A percentile compares a stretch with the other conserved stretches of the same genome.
Conservation (phyloP, 2,797 vertebrate genomes). For the Neosalanx taihuensis region DNA sequence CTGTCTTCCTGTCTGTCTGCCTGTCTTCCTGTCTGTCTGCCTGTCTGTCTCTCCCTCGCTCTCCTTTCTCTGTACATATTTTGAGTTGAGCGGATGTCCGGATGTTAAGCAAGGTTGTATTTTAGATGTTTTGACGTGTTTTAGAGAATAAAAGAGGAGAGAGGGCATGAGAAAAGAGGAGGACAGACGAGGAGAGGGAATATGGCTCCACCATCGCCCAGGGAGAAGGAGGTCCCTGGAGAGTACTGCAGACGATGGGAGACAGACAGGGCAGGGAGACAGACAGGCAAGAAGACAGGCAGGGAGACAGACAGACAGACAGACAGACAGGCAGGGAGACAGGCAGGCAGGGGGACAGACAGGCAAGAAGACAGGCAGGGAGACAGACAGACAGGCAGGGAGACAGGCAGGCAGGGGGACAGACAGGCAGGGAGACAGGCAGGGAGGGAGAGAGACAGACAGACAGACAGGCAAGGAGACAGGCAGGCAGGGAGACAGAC, state of each 20-base stretch:
- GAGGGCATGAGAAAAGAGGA: background rate
- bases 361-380: no score
- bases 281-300: no score
- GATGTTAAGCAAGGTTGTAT: no score
- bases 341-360: no score
- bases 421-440: background rate
- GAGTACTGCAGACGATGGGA: background rate
- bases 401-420: conserved; percentile 11
- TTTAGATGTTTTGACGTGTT: no score
- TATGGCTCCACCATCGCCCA: conserved; percentile 17
- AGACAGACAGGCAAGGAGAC: conserved; percentile 10
- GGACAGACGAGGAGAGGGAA: conserved; percentile 10
- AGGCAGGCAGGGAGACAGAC: background rate
- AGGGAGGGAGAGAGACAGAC: conserved; percentile 11
- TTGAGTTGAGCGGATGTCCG: no score
- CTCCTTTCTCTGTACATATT: background rate
- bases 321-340: no score
- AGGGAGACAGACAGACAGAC: no score
- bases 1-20: background rate
- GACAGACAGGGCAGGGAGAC: no score
- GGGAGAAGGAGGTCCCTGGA: conserved; percentile 28
- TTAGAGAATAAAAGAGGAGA: conserved; percentile 19
- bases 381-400: conserved; percentile 19
- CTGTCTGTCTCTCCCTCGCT: background rate
- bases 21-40: conserved; percentile 3